Base-by-base conservation (phyloP, 2,797 vertebrate species). In the Leptoclinus maculatus region DNA sequence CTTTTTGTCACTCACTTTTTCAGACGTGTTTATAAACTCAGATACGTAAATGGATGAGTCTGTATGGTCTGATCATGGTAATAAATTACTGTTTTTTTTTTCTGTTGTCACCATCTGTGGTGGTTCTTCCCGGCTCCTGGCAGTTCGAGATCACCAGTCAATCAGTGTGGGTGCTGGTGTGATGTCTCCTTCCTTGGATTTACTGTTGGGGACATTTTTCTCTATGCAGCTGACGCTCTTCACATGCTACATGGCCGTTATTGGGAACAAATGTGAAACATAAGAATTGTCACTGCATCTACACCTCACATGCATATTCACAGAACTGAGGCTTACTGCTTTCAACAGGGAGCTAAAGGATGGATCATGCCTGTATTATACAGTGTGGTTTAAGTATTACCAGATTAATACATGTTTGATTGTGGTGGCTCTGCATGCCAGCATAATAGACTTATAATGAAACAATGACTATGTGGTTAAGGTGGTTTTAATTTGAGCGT, bases 41-140 rank as follows among this genome's bases (percentile, higher is more conserved):
- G 59, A 49, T 4, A 43, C 1, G 4, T 67, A 59, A 74, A 76
- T 38, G 32, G 34, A 56, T 51, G 32, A 34, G 47, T 34, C 38
- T 73, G 45, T 63, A 8, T 53, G 63, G 51, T 56, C 23, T 60
- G 47, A 25, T 39, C 5, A 7, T 65, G 58, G 21, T 67, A 66
- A 82, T 65, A n/a, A 41, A 84, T 63, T 72, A 69, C 59, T 74
- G 32, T 34, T 7, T 32, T 7, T 49, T 49, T 45, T 41, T 66
- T 19, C 60, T 41, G 41, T 69, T 80, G 78, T 73, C 88, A 82
- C 90, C 90, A 93, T 92, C 90, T 93, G 90, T 75, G 53, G 79
- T 71, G 78, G 81, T 78, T 79, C 70, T 73, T 76, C 71, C 16
- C 51, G 53, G 70, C 79, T 81, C 70, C 60, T 74, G 74, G 82